phyloP scores from a whole-genome alignment of 2,113 vertebrate genomes.

The Eolophus roseicapilla region DNA sequence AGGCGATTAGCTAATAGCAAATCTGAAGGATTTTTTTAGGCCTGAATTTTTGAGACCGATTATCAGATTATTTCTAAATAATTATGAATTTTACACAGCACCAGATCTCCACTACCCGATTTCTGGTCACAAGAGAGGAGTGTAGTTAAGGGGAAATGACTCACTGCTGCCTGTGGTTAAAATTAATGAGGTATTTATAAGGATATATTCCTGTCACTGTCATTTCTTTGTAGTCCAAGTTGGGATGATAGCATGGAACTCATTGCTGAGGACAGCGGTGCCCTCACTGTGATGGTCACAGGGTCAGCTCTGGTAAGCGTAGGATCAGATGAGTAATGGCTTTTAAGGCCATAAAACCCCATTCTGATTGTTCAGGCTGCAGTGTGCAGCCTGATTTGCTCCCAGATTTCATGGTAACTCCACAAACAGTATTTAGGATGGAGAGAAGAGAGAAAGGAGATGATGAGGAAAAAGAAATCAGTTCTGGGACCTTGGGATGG shows the following conservation, averaged over 20 bases:
- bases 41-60: neutral
- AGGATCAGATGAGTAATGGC: neutral
- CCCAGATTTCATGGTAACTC: neutral
- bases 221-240: neutral
- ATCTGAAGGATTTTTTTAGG: neutral
- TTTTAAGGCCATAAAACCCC: neutral
- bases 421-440: neutral
- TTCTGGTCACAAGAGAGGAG: conserved; percentile 33
- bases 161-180: conserved; percentile 29
- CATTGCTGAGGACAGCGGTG: fast-evolving
- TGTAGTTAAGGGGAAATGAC: conserved; percentile 37
- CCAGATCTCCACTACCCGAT: neutral
- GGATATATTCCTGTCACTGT: neutral
- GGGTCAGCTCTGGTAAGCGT: neutral
- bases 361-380: neutral
- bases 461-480: neutral
- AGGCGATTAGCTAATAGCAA: neutral
- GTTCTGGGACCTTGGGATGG: neutral
- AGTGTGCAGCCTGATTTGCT: neutral
- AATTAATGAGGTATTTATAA: conserved; percentile 45
- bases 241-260: neutral
- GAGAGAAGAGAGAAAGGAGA: neutral
- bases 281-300: neutral
- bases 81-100: neutral
- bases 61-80: neutral